Evolutionary conservation across 2,113 vertebrate genomes (phyloP).

Genomic region (Nymphicus hollandicus): DNA sequence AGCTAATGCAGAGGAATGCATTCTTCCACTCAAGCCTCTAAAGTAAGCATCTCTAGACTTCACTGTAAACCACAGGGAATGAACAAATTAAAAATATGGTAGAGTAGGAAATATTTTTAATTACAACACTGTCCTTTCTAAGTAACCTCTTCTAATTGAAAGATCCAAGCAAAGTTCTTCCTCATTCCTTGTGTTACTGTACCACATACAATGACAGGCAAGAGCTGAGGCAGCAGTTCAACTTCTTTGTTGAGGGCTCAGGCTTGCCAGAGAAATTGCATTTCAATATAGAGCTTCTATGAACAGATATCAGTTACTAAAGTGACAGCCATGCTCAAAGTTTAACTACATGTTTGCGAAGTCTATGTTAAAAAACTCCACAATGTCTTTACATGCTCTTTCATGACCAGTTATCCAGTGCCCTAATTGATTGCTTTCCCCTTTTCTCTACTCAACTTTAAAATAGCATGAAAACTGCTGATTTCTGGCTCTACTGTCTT

Average conservation of each 20-base stretch:
- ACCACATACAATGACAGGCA: background rate
- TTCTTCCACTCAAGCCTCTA: background rate
- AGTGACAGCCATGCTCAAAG: background rate
- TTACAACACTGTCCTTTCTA: background rate
- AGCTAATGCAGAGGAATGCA: background rate
- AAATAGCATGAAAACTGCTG: background rate
- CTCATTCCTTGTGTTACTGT: background rate
- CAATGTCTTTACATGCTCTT: background rate
- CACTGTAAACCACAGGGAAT: background rate
- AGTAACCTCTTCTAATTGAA: background rate
- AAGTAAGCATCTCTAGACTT: background rate
- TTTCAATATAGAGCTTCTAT: background rate
- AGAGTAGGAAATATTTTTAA: background rate
- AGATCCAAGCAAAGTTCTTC: background rate
- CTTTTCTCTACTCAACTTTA: background rate
- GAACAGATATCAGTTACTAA: background rate
- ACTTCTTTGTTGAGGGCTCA: background rate
- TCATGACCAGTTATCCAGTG: background rate
- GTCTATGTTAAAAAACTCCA: background rate
- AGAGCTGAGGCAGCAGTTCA: background rate
- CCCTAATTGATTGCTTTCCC: background rate
- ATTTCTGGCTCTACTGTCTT: background rate
- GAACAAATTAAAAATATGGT: background rate
- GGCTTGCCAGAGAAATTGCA: background rate
- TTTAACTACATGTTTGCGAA: background rate